Evolutionary conservation across 2,888 invertebrate genomes (phyloP), one percentile per base, ranked within the genome.

Genomic region (Folsomia candida): DNA sequence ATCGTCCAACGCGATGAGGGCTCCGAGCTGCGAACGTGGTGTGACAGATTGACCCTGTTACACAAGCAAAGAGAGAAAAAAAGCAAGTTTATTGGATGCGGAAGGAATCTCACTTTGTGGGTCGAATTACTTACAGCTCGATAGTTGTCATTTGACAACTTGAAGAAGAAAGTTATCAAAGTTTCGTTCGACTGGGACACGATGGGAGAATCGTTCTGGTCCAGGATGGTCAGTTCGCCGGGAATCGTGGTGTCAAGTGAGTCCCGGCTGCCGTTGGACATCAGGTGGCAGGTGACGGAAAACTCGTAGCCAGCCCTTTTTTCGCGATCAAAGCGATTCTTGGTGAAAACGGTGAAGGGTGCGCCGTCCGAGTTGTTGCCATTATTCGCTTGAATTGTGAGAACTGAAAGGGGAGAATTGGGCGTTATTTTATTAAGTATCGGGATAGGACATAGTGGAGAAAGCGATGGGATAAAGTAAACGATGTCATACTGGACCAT

Each of bases 151-250:
- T 37, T 37, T 37, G 37, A 37, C 14, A 37, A 37, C 6, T 4
- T 37, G 37, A 37, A 4, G 14, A 9, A 14, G 14, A 37, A 4
- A 37, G 6, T 4, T 4, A 37, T 14, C 14, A 37, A 14, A 9
- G 4, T 37, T 37, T 37, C 37, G 24, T 70, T 71, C 59, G 68
- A 69, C 20, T 71, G 70, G 14, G 59, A 58, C 20, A 20, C 28
- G 1, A 78, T 72, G 3, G 70, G 69, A 28, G 75, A 76, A 64
- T 79, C 79, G 69, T 79, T 76, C 51, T 78, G 74, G 71, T 79
- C 79, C 2, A 79, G 69, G 1, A 79, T 72, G 4, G 22, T 51
- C 0, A 79, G 69, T 6, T 29, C 24, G 1, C 76, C 78, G 11
- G 61, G 58, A 18, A 73, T 20, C 27, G 28, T 22, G 58, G 65